Evolutionary conservation across 2,797 vertebrate genomes (phyloP).

Genomic region (Synaphobranchus kaupii): DNA sequence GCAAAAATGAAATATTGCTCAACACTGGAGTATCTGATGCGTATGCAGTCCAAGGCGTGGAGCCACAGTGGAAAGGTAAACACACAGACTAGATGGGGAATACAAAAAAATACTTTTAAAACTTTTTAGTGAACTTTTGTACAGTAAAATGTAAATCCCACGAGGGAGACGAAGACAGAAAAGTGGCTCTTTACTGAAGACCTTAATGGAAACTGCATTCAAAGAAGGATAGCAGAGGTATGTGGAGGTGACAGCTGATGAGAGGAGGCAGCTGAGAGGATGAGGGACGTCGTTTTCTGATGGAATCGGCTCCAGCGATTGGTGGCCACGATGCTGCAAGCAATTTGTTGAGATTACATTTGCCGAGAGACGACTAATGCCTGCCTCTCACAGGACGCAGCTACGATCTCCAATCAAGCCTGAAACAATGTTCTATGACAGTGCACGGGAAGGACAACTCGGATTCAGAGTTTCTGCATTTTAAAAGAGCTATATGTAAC

Average conservation of each 20-base stretch:
- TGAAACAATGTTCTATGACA: background rate
- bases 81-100: background rate
- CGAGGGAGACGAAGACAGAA: background rate
- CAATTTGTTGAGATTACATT: background rate
- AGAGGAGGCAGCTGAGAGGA: no score
- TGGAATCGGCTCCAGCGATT: background rate
- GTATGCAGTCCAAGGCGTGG: background rate
- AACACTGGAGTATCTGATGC: constrained; percentile 2
- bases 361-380: background rate
- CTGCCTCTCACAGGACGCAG: background rate
- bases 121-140: background rate
- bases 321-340: background rate
- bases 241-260: background rate
- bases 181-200: background rate
- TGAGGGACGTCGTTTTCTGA: background rate
- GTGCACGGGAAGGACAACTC: background rate
- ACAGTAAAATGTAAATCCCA: background rate
- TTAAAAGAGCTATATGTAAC: no score
- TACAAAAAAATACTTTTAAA: background rate
- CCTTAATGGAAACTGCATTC: background rate
- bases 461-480: background rate
- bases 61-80: constrained; percentile 2
- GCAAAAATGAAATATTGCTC: background rate
- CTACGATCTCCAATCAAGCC: background rate
- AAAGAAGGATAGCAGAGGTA: background rate